Percentiles rank a stretch among this genome's conserved stretches.
phyloP scores from a whole-genome alignment of 1,140 invertebrate species.

The Helicoverpa armigera region DNA sequence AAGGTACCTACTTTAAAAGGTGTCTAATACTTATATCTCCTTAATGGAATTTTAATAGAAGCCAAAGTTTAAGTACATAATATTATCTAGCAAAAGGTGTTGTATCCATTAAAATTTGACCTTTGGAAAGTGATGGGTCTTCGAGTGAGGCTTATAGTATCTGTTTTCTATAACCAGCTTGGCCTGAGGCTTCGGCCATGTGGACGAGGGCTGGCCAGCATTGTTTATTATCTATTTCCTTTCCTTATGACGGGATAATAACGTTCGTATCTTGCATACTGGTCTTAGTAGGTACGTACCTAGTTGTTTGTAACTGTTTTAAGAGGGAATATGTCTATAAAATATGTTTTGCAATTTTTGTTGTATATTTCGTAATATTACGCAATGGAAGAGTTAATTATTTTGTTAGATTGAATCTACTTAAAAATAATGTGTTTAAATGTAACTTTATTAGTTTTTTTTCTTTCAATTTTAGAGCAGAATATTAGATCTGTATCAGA shows the following conservation, averaged over 20 bases:
- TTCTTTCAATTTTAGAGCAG: neutral
- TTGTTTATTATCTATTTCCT: conserved; percentile 43
- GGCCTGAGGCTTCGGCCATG: neutral
- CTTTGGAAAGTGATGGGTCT: conserved; percentile 2
- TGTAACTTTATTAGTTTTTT: neutral
- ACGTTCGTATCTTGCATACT: conserved; percentile 1
- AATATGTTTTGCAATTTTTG: neutral
- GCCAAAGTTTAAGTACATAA: neutral
- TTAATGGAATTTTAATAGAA: neutral
- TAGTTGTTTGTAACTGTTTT: neutral
- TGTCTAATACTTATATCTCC: neutral
- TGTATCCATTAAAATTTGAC: neutral
- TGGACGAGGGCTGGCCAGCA: conserved; percentile 7
- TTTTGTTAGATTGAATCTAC: neutral
- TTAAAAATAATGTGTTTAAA: neutral
- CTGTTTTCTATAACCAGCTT: conserved; percentile 31
- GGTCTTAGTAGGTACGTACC: neutral
- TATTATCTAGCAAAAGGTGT: neutral
- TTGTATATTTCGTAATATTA: neutral
- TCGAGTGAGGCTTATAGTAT: neutral
- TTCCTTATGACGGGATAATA: conserved; percentile 12
- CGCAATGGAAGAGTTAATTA: neutral
- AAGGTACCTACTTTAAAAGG: neutral
- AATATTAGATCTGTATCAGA: neutral
- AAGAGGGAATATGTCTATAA: neutral